Evolutionary conservation across 2,888 invertebrate genomes (phyloP), one percentile per base, ranked within the genome.

Genomic region (Lomographa bimaculata): DNA sequence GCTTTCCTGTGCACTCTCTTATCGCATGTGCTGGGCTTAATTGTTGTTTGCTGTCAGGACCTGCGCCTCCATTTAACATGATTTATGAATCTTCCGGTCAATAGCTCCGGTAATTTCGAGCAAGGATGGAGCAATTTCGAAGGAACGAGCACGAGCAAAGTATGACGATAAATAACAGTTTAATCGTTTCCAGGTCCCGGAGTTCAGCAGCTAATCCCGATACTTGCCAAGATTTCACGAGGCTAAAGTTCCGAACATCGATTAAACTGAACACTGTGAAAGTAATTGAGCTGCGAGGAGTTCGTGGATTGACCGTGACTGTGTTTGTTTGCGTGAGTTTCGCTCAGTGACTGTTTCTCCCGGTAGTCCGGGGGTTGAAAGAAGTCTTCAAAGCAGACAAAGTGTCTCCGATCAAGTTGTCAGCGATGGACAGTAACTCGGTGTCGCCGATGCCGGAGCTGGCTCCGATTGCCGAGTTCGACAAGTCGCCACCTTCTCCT

Each of bases 381-480:
- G 55, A 58, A 65, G 57, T 59, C 46, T 11, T 46, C 46, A 70
- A 80, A 85, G 58, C 68, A 68, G 79, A 70, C 83, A 90, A 90
- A 73, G 90, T 90, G 90, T 89, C 89, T 86, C 90, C 90, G 46
- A 87, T 90, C 75, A 90, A 90, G 84, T 77, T 90, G 73, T 86
- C 87, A 51, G 89, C 87, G 60, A 92, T 92, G 93, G 92, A 92
- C 79, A 92, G 91, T 82, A 92, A 92, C 81, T 92, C 92, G 64
- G 92, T 92, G 69, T 92, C 92, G 7, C 93, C 92, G 48, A 92
- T 92, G 92, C 92, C 92, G 52, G 91, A 92, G 61, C 73, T 92
- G 72, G 93, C 93, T 37, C 93, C 93, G 14, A 93, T 93, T 52
- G 93, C 93, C 28, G 93, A 93, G 82, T 93, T 93, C 65, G 93